phyloP scores from a whole-genome alignment of 2,113 vertebrate species.

The Oncorhynchus masou region DNA sequence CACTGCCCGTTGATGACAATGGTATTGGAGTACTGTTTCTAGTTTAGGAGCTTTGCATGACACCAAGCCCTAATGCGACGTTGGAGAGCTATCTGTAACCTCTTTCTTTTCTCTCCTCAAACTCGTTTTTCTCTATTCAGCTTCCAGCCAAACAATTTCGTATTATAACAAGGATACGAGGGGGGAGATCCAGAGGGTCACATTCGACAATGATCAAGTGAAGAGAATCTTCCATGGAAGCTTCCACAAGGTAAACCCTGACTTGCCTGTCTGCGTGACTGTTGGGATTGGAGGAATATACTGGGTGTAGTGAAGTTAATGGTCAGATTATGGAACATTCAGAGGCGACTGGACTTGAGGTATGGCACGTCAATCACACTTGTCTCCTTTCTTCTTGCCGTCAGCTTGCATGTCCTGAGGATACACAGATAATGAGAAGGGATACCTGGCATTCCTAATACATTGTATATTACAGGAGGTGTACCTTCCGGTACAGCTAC shows the following conservation, averaged over 20 bases:
- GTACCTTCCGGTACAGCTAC: conserved; percentile 22
- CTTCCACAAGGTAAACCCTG: conserved; percentile 92
- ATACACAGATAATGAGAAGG: no score
- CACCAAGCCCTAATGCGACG: background rate
- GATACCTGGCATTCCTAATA: conserved; percentile 55
- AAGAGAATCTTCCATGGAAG: conserved; percentile 95
- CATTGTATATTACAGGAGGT: conserved; percentile 35
- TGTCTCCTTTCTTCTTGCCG: conserved; percentile 28
- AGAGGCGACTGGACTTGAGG: background rate
- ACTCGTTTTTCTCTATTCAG: conserved; percentile 62
- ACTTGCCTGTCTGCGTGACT: background rate
- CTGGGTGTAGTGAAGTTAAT: background rate
- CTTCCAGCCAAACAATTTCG: conserved; percentile 84
- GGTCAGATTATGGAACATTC: conserved; percentile 2
- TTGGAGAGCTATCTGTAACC: background rate
- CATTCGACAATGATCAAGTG: conserved; percentile 83
- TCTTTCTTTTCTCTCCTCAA: background rate
- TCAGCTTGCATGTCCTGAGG: conserved; percentile 11
- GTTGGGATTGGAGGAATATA: background rate
- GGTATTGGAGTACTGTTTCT: conserved; percentile 14
- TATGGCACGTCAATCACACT: conserved; percentile 26
- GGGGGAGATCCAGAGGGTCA: conserved; percentile 85
- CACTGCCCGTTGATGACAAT: background rate
- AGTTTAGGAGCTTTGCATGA: conserved; percentile 26
- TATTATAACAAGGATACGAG: conserved; percentile 93